Conservation (phyloP, 1,140 invertebrate genomes). For the Chironomus tepperi region DNA sequence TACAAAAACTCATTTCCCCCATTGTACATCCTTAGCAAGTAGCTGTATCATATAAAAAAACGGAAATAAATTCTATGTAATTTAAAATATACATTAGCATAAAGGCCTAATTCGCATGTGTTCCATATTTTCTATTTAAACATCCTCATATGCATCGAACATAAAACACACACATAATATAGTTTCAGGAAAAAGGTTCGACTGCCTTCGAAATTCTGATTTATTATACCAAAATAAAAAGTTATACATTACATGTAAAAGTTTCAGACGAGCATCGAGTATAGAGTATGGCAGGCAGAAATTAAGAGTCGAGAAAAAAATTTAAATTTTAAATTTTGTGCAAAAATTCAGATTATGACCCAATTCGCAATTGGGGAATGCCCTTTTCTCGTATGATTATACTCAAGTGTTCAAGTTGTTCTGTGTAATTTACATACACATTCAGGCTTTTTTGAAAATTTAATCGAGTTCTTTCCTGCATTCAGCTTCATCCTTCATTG, state of each 20-base stretch:
- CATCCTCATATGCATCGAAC: too few relatives aligned
- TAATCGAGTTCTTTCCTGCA: not conserved
- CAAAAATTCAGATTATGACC: not conserved
- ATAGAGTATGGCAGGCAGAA: not conserved
- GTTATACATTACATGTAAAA: not conserved
- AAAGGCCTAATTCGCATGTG: not conserved
- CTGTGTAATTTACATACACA: not conserved
- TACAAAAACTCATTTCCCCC: too few relatives aligned
- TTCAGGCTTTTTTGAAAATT: not conserved
- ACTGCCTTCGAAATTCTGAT: not conserved
- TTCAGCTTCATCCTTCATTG: not conserved
- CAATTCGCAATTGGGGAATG: slow-evolving; percentile 1
- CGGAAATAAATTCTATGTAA: too few relatives aligned
- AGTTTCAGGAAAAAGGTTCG: not conserved
- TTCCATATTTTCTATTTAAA: not conserved
- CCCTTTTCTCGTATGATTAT: not conserved
- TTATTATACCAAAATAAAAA: not conserved
- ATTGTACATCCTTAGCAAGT: too few relatives aligned
- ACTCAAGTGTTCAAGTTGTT: not conserved
- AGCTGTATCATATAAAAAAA: too few relatives aligned
- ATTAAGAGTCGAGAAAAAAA: too few relatives aligned
- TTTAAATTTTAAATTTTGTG: not conserved
- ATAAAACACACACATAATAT: too few relatives aligned
- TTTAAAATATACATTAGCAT: not conserved
- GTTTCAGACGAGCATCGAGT: too few relatives aligned